Evolutionary conservation across 2,888 invertebrate genomes (phyloP).

Genomic region (Pseudoips prasinana): DNA sequence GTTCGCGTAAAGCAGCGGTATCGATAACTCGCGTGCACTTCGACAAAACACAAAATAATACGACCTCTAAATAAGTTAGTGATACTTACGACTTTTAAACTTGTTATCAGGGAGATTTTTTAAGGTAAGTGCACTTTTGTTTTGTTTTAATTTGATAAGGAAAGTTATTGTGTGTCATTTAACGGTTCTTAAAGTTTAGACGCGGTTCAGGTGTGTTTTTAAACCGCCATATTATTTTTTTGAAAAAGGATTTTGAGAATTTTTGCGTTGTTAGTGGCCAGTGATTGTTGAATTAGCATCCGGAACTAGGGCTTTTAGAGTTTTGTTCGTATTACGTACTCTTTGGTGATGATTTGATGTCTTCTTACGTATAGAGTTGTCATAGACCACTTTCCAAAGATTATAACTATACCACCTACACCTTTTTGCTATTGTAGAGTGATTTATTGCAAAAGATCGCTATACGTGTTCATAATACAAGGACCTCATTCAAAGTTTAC

Average conservation of each 20-base stretch:
- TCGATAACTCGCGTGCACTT: constrained; percentile 13
- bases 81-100: constrained; percentile 18
- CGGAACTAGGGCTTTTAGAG: no score
- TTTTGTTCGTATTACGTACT: no score
- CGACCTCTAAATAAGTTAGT: constrained; percentile 26
- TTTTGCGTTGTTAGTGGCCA: no score
- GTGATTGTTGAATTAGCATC: no score
- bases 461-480: no score
- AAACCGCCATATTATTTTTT: constrained; percentile 10
- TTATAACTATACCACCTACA: no score
- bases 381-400: no score
- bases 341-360: no score
- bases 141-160: constrained; percentile 8
- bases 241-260: constrained; percentile 2
- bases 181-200: constrained; percentile 24
- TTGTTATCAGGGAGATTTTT: constrained; percentile 12
- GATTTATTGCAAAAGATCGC: no score
- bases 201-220: constrained; percentile 18
- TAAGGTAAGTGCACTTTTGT: constrained; percentile 21
- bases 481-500: no score
- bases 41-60: constrained; percentile 10
- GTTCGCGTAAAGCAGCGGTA: constrained; percentile 29
- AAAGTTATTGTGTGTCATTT: constrained; percentile 6
- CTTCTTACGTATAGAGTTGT: no score
- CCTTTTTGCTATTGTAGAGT: no score